Conservation (phyloP, 2,113 vertebrate species). For the Chascanopsetta lugubris region DNA sequence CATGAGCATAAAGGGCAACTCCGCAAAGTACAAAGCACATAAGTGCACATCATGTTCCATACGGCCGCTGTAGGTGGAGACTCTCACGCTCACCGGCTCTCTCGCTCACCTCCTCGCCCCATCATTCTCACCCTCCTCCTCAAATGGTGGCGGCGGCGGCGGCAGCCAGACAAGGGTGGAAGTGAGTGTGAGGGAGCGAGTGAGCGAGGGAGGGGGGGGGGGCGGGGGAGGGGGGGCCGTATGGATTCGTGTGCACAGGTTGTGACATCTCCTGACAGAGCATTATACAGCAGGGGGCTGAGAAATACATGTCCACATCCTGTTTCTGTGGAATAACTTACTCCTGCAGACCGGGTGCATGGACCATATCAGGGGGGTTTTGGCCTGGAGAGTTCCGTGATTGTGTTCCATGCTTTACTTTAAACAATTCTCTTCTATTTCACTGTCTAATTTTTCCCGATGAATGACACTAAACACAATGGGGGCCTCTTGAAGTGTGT, state of each 20-base stretch:
- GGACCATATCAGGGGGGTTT: constrained; percentile 6
- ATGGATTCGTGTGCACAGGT: constrained; percentile 68
- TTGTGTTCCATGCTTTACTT: constrained; percentile 16
- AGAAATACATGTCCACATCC: constrained; percentile 46
- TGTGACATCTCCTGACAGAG: constrained; percentile 69
- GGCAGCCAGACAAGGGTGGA: constrained; percentile 35
- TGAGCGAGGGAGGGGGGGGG: too few relatives aligned
- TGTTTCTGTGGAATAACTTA: constrained; percentile 46
- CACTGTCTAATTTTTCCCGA: constrained; percentile 25
- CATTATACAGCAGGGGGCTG: constrained; percentile 49
- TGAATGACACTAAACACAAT: constrained; percentile 21
- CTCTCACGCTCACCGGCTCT: constrained; percentile 55
- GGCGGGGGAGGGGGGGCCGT: constrained; percentile 32
- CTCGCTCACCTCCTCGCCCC: constrained; percentile 18
- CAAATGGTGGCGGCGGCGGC: constrained; percentile 18
- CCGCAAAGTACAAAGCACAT: constrained; percentile 69
- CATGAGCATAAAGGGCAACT: constrained; percentile 86
- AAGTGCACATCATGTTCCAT: constrained; percentile 74
- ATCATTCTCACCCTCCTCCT: constrained; percentile 38
- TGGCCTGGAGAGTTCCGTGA: constrained; percentile 14
- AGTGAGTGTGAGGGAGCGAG: constrained; percentile 41
- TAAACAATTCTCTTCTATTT: constrained; percentile 20
- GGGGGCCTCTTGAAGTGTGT: constrained; percentile 25
- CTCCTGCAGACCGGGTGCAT: constrained; percentile 8
- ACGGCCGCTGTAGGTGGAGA: constrained; percentile 44